These are phyloP conservation scores for Furcifer pardalis DNA, from an alignment of 2,797 vertebrate genomes.

Conservation along the genomic window DNA sequence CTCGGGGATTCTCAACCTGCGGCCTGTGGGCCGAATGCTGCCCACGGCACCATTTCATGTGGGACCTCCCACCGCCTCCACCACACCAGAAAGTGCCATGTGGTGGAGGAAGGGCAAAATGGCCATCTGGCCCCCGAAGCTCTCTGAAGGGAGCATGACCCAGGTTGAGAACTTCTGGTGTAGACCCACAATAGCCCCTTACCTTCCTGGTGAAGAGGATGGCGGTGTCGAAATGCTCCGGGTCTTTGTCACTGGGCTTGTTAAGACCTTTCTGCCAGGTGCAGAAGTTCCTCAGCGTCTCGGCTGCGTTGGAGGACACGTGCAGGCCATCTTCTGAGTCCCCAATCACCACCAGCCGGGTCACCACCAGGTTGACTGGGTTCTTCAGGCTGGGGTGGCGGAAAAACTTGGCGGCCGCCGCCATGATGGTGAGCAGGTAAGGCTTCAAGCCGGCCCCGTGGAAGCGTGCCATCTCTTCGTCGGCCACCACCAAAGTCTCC, in stretches of 20 bases:
- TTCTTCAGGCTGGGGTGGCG: constrained; percentile 75
- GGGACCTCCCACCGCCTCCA: too few species aligned
- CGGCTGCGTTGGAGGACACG: constrained; percentile 69
- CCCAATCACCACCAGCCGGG: constrained; percentile 73
- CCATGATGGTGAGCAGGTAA: constrained; percentile 77
- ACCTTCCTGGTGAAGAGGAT: constrained; percentile 72
- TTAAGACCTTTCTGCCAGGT: constrained; percentile 76
- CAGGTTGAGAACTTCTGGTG: too few species aligned
- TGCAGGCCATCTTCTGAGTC: constrained; percentile 68
- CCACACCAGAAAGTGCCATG: too few species aligned
- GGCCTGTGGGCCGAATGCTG: too few species aligned
- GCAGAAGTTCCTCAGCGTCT: constrained; percentile 76
- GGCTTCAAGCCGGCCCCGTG: constrained; percentile 69
- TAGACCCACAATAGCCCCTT: background rate
- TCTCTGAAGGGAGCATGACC: too few species aligned
- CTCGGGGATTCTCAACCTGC: too few species aligned
- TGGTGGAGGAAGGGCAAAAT: too few species aligned
- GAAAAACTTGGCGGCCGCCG: constrained; percentile 71
- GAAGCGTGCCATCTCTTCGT: constrained; percentile 73
- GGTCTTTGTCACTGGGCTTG: constrained; percentile 64
- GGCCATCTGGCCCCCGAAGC: too few species aligned
- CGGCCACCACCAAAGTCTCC: constrained; percentile 77
- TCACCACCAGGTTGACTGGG: constrained; percentile 73
- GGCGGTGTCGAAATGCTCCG: constrained; percentile 76
- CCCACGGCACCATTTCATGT: too few species aligned